Conservation (phyloP, 2,113 vertebrate genomes). For the Carassius carassius region DNA sequence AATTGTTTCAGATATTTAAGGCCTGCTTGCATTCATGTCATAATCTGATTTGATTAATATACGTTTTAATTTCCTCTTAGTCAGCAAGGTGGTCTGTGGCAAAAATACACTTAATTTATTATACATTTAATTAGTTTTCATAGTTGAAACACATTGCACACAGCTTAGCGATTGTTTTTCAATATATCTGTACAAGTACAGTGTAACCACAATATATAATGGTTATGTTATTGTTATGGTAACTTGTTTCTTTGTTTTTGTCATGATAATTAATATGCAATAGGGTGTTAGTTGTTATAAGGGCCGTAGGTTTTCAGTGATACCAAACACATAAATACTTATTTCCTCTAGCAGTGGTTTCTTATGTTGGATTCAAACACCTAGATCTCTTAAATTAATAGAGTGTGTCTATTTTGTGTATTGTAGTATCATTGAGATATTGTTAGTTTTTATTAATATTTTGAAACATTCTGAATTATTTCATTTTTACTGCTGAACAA, state of each 20-base stretch:
- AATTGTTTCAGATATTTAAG: background rate
- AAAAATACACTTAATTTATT: background rate
- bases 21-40: background rate
- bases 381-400: background rate
- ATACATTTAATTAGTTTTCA: background rate
- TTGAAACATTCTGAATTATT: too few relatives aligned
- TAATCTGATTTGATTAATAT: background rate
- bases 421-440: too few relatives aligned
- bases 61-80: background rate
- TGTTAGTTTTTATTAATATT: too few relatives aligned
- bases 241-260: too few relatives aligned
- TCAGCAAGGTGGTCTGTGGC: background rate
- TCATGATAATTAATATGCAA: too few relatives aligned
- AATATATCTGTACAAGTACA: background rate
- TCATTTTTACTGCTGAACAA: too few relatives aligned
- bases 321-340: background rate
- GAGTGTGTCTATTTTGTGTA: background rate
- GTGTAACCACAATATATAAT: background rate
- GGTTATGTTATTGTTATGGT: too few relatives aligned
- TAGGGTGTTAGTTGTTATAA: too few relatives aligned
- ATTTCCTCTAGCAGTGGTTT: background rate
- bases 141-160: background rate
- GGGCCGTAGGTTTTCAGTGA: background rate
- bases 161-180: background rate
- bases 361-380: background rate